These are phyloP conservation scores for Macroteleia sp. DNA, from an alignment of 2,888 invertebrate genomes.

Conservation along the genomic window DNA sequence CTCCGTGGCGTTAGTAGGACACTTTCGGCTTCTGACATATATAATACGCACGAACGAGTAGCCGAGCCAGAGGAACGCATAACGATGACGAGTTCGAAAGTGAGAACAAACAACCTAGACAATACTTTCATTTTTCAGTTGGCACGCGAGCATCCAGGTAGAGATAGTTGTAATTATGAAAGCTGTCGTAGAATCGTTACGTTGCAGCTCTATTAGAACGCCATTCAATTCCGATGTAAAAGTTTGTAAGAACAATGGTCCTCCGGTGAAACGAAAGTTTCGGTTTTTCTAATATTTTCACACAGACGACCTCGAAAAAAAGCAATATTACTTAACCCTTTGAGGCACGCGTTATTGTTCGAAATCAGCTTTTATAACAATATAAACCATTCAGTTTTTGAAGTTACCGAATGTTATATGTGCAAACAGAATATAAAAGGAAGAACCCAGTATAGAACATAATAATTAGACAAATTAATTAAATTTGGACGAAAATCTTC, in stretches of 20 bases:
- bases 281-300: too few relatives aligned
- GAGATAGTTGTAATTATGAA: conserved; percentile 33
- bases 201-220: neutral
- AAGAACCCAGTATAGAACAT: too few relatives aligned
- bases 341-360: too few relatives aligned
- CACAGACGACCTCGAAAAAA: too few relatives aligned
- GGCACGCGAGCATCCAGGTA: conserved; percentile 41
- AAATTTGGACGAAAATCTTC: too few relatives aligned
- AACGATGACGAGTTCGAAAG: conserved; percentile 61
- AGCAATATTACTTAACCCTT: too few relatives aligned
- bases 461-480: too few relatives aligned
- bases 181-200: conserved; percentile 33
- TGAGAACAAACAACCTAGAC: conserved; percentile 47
- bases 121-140: conserved; percentile 59
- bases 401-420: too few relatives aligned
- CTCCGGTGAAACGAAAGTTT: too few relatives aligned
- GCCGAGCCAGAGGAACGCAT: conserved; percentile 45
- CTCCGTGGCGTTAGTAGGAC: conserved; percentile 76
- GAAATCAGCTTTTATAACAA: too few relatives aligned
- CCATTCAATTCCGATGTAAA: conserved; percentile 6
- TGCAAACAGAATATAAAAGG: too few relatives aligned
- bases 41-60: conserved; percentile 66
- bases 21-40: conserved; percentile 78
- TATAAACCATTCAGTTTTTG: too few relatives aligned
- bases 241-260: conserved; percentile 21